Evolutionary conservation across 1,140 invertebrate genomes (phyloP).

Genomic region (Drosophila bocqueti): DNA sequence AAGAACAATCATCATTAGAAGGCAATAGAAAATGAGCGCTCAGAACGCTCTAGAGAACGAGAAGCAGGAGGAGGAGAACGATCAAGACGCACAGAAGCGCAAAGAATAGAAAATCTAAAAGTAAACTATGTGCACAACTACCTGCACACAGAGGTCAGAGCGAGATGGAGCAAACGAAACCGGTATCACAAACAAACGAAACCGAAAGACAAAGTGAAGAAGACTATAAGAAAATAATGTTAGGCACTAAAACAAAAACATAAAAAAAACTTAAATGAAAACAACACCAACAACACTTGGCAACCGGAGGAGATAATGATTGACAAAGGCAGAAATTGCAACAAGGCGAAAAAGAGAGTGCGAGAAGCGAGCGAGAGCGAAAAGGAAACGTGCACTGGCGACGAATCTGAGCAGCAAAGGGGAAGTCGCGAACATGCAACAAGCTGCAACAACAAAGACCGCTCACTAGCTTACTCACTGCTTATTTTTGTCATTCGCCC

Average conservation of each 20-base stretch:
- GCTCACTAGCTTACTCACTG: background rate
- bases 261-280: conserved; percentile 10
- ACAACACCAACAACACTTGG: conserved; percentile 25
- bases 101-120: conserved; percentile 80
- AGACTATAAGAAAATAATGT: conserved; percentile 50
- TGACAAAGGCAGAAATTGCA: conserved; percentile 49
- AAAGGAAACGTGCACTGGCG: conserved; percentile 43
- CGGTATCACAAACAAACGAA: conserved; percentile 73
- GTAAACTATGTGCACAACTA: conserved; percentile 73
- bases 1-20: conserved; percentile 29
- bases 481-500: conserved; percentile 71
- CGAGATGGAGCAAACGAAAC: conserved; percentile 45
- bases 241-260: conserved; percentile 38
- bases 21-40: conserved; percentile 4
- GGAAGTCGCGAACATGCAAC: conserved; percentile 67
- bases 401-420: conserved; percentile 54
- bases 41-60: conserved; percentile 9
- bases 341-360: conserved; percentile 32
- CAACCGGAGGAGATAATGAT: conserved; percentile 20
- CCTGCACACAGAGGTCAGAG: conserved; percentile 45
- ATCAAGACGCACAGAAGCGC: conserved; percentile 63
- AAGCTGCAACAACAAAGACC: conserved; percentile 58
- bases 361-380: conserved; percentile 38
- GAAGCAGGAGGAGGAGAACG: background rate
- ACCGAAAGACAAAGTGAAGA: conserved; percentile 45